phyloP scores from a whole-genome alignment of 2,797 vertebrate genomes.

The Scleropages formosus region DNA sequence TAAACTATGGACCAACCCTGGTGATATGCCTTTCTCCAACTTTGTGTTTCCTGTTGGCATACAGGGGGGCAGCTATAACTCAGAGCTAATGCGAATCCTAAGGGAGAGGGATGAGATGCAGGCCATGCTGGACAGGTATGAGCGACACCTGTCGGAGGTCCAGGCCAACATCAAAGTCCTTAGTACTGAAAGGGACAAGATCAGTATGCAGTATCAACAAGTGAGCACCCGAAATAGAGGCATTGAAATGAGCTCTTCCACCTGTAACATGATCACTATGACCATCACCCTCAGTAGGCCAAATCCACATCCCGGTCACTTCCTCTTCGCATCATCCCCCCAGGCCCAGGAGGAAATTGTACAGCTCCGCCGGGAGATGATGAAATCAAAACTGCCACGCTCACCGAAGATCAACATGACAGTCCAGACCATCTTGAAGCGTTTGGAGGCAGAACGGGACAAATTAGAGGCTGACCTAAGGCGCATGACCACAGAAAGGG shows the following conservation, averaged over 20 bases:
- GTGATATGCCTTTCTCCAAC: too few relatives aligned
- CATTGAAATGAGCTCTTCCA: background rate
- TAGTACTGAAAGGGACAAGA: conserved; percentile 73
- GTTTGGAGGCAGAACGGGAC: conserved; percentile 67
- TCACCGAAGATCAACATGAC: conserved; percentile 54
- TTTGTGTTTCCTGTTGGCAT: background rate
- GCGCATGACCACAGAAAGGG: conserved; percentile 71
- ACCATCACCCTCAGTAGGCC: background rate
- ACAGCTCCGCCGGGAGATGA: conserved; percentile 61
- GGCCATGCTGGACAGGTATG: conserved; percentile 66
- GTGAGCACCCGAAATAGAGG: conserved; percentile 42
- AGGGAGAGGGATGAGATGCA: conserved; percentile 69
- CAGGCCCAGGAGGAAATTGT: conserved; percentile 74
- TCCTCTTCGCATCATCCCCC: background rate
- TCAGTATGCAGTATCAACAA: conserved; percentile 64
- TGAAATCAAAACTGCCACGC: conserved; percentile 60
- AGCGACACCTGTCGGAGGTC: conserved; percentile 71
- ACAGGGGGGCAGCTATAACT: conserved; percentile 61
- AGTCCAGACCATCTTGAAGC: conserved; percentile 64
- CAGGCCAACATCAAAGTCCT: conserved; percentile 75
- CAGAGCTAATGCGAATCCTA: conserved; percentile 62
- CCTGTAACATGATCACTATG: background rate
- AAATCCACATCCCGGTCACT: background rate
- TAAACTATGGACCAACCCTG: too few relatives aligned
- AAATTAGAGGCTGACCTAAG: conserved; percentile 63